Evolutionary conservation across 1,140 invertebrate species (phyloP).

Genomic region (Drosophila obscura): DNA sequence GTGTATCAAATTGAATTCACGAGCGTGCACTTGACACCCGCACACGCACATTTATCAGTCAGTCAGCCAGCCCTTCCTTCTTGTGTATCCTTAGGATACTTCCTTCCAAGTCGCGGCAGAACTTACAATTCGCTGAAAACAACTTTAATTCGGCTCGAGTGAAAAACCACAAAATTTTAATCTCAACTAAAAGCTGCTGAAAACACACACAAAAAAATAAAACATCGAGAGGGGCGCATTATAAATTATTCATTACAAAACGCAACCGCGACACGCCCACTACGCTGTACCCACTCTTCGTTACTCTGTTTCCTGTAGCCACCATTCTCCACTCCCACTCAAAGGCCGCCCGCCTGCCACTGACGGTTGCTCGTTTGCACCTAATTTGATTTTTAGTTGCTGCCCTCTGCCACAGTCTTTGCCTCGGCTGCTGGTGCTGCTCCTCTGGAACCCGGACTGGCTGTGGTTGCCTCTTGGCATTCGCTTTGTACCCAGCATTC

Average conservation of each 20-base stretch:
- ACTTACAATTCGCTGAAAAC: neutral
- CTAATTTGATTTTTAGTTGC: slow-evolving; percentile 81
- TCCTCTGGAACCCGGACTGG: slow-evolving; percentile 15
- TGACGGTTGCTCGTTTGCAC: slow-evolving; percentile 78
- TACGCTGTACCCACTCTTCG: neutral
- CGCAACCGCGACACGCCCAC: slow-evolving; percentile 52
- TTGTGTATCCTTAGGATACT: neutral
- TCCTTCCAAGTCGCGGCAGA: slow-evolving; percentile 1
- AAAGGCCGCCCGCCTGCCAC: slow-evolving; percentile 16
- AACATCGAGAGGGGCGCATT: slow-evolving; percentile 51
- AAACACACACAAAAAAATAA: slow-evolving; percentile 19
- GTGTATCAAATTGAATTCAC: slow-evolving; percentile 81
- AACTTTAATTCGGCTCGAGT: slow-evolving; percentile 47
- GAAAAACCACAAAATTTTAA: slow-evolving; percentile 76
- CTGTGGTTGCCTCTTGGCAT: slow-evolving; percentile 64
- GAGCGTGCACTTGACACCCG: slow-evolving; percentile 77
- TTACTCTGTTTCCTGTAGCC: neutral
- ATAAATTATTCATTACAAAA: slow-evolving; percentile 82
- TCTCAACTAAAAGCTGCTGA: slow-evolving; percentile 69
- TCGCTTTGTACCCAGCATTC: slow-evolving; percentile 33
- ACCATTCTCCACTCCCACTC: slow-evolving; percentile 1
- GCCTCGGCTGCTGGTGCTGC: slow-evolving; percentile 14
- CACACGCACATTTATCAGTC: slow-evolving; percentile 77
- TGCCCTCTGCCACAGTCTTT: slow-evolving; percentile 45
- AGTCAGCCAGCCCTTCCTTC: neutral